These are phyloP conservation scores for Ciconia nigra DNA, from an alignment of 2,797 vertebrate species.

Conservation along the genomic window DNA sequence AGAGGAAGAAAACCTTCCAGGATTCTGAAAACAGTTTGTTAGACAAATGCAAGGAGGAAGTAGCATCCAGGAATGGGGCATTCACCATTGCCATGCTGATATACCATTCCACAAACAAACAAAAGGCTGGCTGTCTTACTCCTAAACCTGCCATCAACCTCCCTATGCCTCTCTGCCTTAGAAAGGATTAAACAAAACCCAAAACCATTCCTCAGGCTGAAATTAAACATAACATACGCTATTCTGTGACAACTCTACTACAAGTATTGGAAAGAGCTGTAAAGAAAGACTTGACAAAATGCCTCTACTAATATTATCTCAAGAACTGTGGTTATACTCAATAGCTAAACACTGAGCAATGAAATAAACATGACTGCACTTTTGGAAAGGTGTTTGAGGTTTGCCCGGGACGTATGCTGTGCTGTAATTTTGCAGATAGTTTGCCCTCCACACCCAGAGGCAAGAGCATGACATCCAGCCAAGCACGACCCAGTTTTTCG, in stretches of 20 bases:
- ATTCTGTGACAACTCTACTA: background rate
- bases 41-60: background rate
- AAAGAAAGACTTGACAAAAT: background rate
- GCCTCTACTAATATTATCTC: background rate
- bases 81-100: background rate
- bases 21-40: background rate
- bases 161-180: background rate
- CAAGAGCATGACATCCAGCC: background rate
- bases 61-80: rapidly evolving
- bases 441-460: background rate
- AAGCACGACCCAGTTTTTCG: background rate
- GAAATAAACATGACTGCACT: background rate
- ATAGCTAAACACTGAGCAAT: background rate
- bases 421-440: background rate
- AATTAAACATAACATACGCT: background rate
- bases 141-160: background rate
- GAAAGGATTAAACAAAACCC: background rate
- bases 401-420: background rate
- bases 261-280: background rate
- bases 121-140: background rate
- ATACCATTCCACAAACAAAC: background rate
- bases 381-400: background rate
- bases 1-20: background rate
- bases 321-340: background rate
- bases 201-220: background rate